A percentile compares a stretch with the other conserved stretches of the same genome.
Evolutionary conservation across 2,888 invertebrate genomes (phyloP).

Genomic region (Aromia moschata): DNA sequence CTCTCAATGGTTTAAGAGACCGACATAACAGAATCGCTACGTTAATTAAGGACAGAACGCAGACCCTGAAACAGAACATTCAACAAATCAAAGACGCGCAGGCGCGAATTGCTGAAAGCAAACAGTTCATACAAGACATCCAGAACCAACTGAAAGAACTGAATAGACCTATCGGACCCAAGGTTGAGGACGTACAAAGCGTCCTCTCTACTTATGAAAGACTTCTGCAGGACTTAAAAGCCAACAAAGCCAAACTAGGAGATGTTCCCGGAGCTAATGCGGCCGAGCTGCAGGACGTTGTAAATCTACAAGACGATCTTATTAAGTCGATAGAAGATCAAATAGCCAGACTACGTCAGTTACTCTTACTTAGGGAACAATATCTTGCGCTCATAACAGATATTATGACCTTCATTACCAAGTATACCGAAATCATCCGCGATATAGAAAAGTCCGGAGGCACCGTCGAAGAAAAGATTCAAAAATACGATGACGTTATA

Average conservation of each 20-base stretch:
- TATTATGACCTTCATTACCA: constrained; percentile 86
- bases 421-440: constrained; percentile 84
- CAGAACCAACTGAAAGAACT: constrained; percentile 84
- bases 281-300: constrained; percentile 80
- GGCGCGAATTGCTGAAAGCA: constrained; percentile 79
- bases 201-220: constrained; percentile 80
- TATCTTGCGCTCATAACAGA: constrained; percentile 87
- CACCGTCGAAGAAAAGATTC: constrained; percentile 86
- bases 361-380: constrained; percentile 85
- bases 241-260: constrained; percentile 79
- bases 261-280: constrained; percentile 80
- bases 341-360: constrained; percentile 80
- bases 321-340: constrained; percentile 87
- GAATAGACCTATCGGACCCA: constrained; percentile 86
- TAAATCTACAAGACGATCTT: constrained; percentile 85
- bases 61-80: constrained; percentile 78
- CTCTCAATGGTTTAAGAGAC: constrained; percentile 80
- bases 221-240: constrained; percentile 79
- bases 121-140: constrained; percentile 82
- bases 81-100: constrained; percentile 84
- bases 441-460: constrained; percentile 87
- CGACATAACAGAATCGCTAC: constrained; percentile 79
- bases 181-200: constrained; percentile 89
- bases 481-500: constrained; percentile 86
- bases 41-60: constrained; percentile 79